Evolutionary conservation across 2,113 vertebrate genomes (phyloP).

Genomic region (Numenius arquata): DNA sequence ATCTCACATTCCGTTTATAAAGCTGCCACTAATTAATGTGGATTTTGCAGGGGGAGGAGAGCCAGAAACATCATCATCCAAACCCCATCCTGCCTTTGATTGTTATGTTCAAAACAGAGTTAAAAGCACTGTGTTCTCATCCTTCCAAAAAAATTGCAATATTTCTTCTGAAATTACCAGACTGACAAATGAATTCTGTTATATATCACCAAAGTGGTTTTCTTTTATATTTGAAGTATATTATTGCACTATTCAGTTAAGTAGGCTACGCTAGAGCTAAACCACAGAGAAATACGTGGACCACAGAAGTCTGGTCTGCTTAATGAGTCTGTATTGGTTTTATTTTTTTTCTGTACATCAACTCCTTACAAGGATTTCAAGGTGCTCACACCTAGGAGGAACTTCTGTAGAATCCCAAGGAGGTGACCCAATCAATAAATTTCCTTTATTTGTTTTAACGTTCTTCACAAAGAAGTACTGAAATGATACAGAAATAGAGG

Average conservation of each 20-base stretch:
- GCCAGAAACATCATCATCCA: neutral
- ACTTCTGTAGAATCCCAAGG: neutral
- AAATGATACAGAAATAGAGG: neutral
- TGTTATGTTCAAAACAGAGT: slow-evolving; percentile 22
- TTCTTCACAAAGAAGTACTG: neutral
- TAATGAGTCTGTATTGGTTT: neutral
- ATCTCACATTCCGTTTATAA: neutral
- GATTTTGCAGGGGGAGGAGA: neutral
- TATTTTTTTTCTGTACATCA: neutral
- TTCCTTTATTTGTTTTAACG: neutral
- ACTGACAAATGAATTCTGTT: slow-evolving; percentile 23
- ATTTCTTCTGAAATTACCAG: slow-evolving; percentile 9
- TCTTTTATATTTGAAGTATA: neutral
- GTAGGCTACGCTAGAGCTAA: neutral
- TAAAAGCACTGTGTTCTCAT: neutral
- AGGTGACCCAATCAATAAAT: neutral
- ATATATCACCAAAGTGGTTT: neutral
- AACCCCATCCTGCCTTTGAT: neutral
- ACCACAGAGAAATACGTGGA: neutral
- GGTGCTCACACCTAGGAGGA: neutral
- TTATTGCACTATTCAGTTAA: neutral
- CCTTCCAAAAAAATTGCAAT: neutral
- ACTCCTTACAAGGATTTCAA: neutral
- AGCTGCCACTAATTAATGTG: neutral
- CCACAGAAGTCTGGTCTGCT: neutral